These are phyloP conservation scores for Brachyrhaphis roseni DNA, from an alignment of 2,797 vertebrate genomes.

Conservation along the genomic window DNA sequence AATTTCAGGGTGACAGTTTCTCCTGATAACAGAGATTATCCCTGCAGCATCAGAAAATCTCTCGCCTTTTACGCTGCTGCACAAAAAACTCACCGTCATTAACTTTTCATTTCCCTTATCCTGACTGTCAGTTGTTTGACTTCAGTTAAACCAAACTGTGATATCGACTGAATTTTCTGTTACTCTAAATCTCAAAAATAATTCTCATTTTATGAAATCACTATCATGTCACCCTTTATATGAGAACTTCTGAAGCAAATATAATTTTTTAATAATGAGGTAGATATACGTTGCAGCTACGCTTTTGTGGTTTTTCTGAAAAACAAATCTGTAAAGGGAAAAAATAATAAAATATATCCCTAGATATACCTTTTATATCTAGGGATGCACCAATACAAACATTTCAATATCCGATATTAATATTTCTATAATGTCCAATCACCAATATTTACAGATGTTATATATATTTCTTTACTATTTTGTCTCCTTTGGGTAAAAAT, in stretches of 20 bases:
- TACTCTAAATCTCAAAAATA: not conserved
- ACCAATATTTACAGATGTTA: too few species aligned
- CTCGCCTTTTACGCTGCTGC: constrained; percentile 17
- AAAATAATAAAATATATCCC: not conserved
- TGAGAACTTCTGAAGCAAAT: not conserved
- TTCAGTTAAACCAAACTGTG: not conserved
- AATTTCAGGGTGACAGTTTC: constrained; percentile 13
- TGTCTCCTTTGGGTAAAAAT: too few species aligned
- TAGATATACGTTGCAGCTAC: not conserved
- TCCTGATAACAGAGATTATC: constrained; percentile 46
- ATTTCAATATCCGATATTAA: too few species aligned
- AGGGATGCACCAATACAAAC: too few species aligned
- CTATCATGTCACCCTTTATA: not conserved
- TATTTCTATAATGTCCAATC: too few species aligned
- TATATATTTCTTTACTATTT: too few species aligned
- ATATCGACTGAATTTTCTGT: not conserved
- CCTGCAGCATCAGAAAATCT: constrained; percentile 42
- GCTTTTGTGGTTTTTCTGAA: not conserved
- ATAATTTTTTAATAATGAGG: not conserved
- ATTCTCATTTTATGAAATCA: not conserved
- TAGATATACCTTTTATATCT: not conserved
- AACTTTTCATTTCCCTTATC: constrained; percentile 10
- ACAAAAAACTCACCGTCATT: constrained; percentile 41
- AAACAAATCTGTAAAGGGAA: not conserved
- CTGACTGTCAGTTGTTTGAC: not conserved